A percentile compares a stretch with the other conserved stretches of the same genome.
Conservation (phyloP, 2,888 invertebrate genomes). For the Harpalus rufipes region DNA sequence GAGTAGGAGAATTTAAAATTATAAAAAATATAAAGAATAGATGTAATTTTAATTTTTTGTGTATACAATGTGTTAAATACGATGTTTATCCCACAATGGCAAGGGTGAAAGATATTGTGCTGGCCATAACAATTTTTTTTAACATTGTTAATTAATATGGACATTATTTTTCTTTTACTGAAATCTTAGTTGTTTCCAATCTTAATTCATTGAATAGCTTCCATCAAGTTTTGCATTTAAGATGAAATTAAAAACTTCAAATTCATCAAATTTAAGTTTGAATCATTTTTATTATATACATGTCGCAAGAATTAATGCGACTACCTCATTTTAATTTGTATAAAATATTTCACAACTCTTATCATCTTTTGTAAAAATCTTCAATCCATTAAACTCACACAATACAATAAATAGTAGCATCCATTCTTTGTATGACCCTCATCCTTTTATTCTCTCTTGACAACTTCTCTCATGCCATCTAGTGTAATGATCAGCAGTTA, state of each 20-base stretch:
- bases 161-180: no score
- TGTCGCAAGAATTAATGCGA: background rate
- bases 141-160: no score
- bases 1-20: no score
- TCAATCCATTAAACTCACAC: background rate
- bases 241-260: background rate
- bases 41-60: no score
- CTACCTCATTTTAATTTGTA: background rate
- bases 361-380: background rate
- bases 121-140: no score
- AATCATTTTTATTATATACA: background rate
- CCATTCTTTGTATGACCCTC: background rate
- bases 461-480: conserved; percentile 6
- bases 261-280: background rate
- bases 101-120: no score
- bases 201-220: no score
- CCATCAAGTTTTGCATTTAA: no score
- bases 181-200: no score
- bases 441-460: background rate
- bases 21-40: no score
- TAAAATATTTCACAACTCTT: background rate
- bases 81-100: no score
- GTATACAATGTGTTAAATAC: no score
- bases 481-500: conserved; percentile 44
- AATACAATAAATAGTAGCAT: background rate